Evolutionary conservation across 2,797 vertebrate genomes (phyloP).

Genomic region (Nyctibius grandis): DNA sequence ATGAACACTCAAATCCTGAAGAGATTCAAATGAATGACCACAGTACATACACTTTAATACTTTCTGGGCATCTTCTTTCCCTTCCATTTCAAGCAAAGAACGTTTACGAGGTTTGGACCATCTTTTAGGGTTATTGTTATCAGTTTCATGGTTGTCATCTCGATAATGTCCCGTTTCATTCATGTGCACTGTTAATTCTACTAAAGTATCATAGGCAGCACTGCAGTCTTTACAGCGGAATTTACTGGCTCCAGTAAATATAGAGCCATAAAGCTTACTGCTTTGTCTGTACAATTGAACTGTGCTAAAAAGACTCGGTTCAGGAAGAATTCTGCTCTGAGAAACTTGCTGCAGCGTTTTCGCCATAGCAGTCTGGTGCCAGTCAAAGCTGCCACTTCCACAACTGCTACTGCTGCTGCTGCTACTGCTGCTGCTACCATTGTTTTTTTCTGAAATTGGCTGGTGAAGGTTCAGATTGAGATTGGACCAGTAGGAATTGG

Average conservation of each 20-base stretch:
- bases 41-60: slow-evolving; percentile 99
- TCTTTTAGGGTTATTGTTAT: slow-evolving; percentile 89
- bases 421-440: slow-evolving; percentile 92
- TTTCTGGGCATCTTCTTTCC: slow-evolving; percentile 98
- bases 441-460: slow-evolving; percentile 84
- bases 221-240: slow-evolving; percentile 99
- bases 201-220: slow-evolving; percentile 94
- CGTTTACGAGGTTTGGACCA: slow-evolving; percentile 99
- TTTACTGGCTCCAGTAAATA: slow-evolving; percentile 98
- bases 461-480: slow-evolving; percentile 91
- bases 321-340: slow-evolving; percentile 85
- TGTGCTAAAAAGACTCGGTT: slow-evolving; percentile 96
- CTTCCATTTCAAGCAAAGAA: slow-evolving; percentile 97
- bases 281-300: slow-evolving; percentile 98
- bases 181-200: slow-evolving; percentile 98
- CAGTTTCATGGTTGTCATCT: slow-evolving; percentile 97
- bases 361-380: slow-evolving; percentile 97
- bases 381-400: slow-evolving; percentile 94
- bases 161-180: slow-evolving; percentile 98
- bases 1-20: slow-evolving; percentile 97
- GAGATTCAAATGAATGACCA: slow-evolving; percentile 98
- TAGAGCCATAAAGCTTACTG: slow-evolving; percentile 97
- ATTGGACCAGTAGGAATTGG: slow-evolving; percentile 98
- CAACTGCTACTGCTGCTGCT: slow-evolving; percentile 96
- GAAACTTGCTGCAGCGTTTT: slow-evolving; percentile 96